Base-by-base conservation (phyloP, 2,797 vertebrate genomes). In the Naso thynnoides region DNA sequence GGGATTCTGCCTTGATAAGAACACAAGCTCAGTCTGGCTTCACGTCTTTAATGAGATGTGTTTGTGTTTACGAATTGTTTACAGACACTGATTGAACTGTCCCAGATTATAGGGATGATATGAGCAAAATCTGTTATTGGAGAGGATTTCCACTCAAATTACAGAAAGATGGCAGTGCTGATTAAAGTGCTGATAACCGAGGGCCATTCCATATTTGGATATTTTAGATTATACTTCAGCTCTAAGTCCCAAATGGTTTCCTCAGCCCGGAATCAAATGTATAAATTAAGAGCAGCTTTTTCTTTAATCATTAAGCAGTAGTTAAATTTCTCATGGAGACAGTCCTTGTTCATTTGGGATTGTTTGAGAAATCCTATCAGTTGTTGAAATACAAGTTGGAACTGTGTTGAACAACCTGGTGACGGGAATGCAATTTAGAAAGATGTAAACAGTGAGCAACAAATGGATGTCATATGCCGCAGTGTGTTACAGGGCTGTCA, bases 101-200 rank as follows among this genome's bases (percentile, higher is more conserved):
- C 39, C 26, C 52, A 68, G 69, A 82, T 86, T 83, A 76, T 13
- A 58, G 67, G 36, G 39, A 77, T 84, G 70, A 76, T 65, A 62
- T 64, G 63, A 58, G n/a, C 54, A 52, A 78, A 82, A 74, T 58
- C 79, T 64, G 63, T 55, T 68, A 59, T 16, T 39, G 42, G 78
- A 80, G 66, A 81, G 68, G 73, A 78, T 83, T 86, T 78, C 38
- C 61, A 66, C 48, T 77, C 58, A 82, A 83, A 84, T 81, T 56
- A 79, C 70, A 73, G 59, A 80, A 62, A 78, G 65, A 81, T 79
- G 60, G 39, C 67, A 77, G 41, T 56, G 60, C 52, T 75, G 81
- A 86, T 83, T 75, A 79, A 74, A 81, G 57, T 53, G 72, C 50
- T 69, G 39, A 72, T 49, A 73, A 64, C 76, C 38, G 8, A 63